Evolutionary conservation across 1,140 invertebrate species (phyloP).

Genomic region (Halyomorpha halys): DNA sequence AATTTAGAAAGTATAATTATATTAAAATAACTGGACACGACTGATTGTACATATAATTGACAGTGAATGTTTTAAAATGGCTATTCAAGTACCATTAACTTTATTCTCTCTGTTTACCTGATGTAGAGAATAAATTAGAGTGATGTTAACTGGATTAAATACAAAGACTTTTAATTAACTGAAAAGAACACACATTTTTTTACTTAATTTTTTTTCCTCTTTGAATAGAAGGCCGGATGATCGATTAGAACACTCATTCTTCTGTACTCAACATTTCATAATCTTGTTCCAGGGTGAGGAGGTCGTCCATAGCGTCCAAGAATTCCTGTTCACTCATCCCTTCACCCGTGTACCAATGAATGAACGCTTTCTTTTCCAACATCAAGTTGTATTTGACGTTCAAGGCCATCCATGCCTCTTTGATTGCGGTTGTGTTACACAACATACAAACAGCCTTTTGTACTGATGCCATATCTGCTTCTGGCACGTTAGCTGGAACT

Average conservation of each 20-base stretch:
- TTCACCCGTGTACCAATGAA: conserved; percentile 40
- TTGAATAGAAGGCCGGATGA: too few relatives aligned
- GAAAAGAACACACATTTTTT: too few relatives aligned
- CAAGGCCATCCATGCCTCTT: conserved; percentile 69
- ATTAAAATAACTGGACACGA: too few relatives aligned
- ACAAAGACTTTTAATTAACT: too few relatives aligned
- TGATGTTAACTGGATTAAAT: too few relatives aligned
- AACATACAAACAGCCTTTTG: conserved; percentile 40
- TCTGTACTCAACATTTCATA: conserved; percentile 55
- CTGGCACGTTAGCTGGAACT: conserved; percentile 38
- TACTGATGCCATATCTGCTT: conserved; percentile 69
- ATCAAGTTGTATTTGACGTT: conserved; percentile 53
- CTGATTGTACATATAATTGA: too few relatives aligned
- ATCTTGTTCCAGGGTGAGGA: conserved; percentile 53
- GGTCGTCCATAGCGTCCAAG: conserved; percentile 52
- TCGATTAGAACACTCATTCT: conserved; percentile 42
- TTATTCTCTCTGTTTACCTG: too few relatives aligned
- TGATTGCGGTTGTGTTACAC: conserved; percentile 35
- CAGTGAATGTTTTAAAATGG: too few relatives aligned
- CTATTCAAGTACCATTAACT: too few relatives aligned
- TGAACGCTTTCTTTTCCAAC: conserved; percentile 45
- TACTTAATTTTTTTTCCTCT: too few relatives aligned
- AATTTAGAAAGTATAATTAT: too few relatives aligned
- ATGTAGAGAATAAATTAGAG: too few relatives aligned
- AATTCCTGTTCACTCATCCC: conserved; percentile 57